These are phyloP conservation scores for Ophioderma brevispina DNA, from an alignment of 35 echinoderm and acorn worm species.

Conservation along the genomic window DNA sequence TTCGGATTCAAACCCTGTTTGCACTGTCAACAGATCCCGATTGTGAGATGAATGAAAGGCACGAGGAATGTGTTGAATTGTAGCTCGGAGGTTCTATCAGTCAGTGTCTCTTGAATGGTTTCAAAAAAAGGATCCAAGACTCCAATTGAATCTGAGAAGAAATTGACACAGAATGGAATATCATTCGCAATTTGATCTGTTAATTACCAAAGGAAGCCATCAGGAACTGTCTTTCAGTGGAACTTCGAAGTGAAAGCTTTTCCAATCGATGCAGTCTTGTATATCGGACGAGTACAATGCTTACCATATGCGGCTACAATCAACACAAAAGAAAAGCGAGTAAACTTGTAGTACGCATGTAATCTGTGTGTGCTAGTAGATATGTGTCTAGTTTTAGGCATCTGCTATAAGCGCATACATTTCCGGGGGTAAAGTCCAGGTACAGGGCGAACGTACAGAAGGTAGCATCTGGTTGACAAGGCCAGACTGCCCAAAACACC, in stretches of 20 bases:
- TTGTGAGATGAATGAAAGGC: not conserved
- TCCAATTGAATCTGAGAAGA: not conserved
- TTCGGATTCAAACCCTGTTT: not conserved
- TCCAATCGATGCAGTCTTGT: not conserved
- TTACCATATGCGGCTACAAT: too few species aligned
- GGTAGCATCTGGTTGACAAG: too few species aligned
- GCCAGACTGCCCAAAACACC: not conserved
- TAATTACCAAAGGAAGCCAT: too few species aligned
- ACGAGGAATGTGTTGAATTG: not conserved
- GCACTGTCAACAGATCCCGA: not conserved
- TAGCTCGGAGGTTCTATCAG: not conserved
- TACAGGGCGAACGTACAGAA: too few species aligned
- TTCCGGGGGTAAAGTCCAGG: too few species aligned
- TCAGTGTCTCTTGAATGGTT: not conserved
- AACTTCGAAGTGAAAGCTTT: not conserved
- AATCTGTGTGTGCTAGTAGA: too few species aligned
- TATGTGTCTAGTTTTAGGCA: too few species aligned
- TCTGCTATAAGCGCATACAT: too few species aligned
- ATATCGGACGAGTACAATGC: not conserved
- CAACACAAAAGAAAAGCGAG: too few species aligned
- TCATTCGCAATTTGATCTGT: not conserved
- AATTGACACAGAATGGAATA: not conserved
- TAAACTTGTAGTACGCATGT: too few species aligned
- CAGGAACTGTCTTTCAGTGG: not conserved
- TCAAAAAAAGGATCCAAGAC: not conserved